These are phyloP conservation scores for Torymus auratus DNA, from an alignment of 2,888 invertebrate species.

Conservation along the genomic window DNA sequence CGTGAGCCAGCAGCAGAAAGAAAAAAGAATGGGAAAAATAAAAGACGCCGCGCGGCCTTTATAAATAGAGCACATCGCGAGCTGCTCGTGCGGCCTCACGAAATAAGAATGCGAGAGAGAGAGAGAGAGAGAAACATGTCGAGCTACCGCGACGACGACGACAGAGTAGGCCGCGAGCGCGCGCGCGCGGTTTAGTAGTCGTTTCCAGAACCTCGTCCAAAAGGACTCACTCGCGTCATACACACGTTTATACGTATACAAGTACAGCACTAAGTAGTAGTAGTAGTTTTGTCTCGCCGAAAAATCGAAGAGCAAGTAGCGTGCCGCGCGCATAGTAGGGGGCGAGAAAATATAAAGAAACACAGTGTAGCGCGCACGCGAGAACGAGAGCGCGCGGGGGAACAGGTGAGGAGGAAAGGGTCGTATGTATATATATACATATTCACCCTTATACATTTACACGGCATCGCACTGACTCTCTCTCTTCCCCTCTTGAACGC, in stretches of 20 bases:
- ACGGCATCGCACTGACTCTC: no score
- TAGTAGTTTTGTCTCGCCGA: not conserved
- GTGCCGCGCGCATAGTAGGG: no score
- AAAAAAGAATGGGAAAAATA: conserved; percentile 52
- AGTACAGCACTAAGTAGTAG: no score
- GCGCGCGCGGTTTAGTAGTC: not conserved
- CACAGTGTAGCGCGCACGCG: not conserved
- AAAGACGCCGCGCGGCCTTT: conserved; percentile 39
- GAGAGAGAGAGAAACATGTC: conserved; percentile 18
- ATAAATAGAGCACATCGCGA: conserved; percentile 40
- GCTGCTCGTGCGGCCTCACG: not conserved
- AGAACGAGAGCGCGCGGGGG: not conserved
- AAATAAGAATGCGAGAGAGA: not conserved
- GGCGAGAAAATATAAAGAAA: conserved; percentile 19
- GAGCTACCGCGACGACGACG: conserved; percentile 1
- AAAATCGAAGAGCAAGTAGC: conserved; percentile 44
- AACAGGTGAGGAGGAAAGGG: conserved; percentile 4
- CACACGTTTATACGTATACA: not conserved
- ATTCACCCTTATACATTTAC: no score
- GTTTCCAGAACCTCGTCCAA: conserved; percentile 41
- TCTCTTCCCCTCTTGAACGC: no score
- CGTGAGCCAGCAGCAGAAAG: not conserved
- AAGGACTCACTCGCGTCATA: conserved; percentile 35
- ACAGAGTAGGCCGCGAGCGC: conserved; percentile 9
- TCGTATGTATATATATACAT: no score